phyloP scores from a whole-genome alignment of 2,888 invertebrate genomes.

The Cheilosia soror region DNA sequence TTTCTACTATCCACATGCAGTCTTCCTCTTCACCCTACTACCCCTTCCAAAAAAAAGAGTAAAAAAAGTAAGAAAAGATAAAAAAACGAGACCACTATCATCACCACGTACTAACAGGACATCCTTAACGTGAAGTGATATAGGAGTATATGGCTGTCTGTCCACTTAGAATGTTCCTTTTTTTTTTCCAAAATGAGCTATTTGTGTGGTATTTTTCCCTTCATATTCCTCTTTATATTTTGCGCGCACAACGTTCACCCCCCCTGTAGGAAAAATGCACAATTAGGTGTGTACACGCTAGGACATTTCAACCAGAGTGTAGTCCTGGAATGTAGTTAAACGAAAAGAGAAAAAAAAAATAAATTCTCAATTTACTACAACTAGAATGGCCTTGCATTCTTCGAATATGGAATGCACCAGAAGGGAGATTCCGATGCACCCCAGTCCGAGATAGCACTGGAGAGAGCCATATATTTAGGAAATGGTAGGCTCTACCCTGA shows the following conservation, averaged over 20 bases:
- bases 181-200: conserved; percentile 48
- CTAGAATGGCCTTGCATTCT: conserved; percentile 57
- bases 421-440: too few relatives aligned
- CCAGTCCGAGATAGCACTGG: conserved; percentile 6
- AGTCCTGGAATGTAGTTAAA: conserved; percentile 30
- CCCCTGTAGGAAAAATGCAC: conserved; percentile 16
- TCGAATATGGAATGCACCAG: conserved; percentile 15
- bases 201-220: conserved; percentile 31
- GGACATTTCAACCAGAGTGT: conserved; percentile 41
- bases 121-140: conserved; percentile 49
- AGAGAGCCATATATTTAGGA: not conserved
- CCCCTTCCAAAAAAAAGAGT: not conserved
- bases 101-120: conserved; percentile 49
- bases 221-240: not conserved
- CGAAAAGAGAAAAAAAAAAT: conserved; percentile 5
- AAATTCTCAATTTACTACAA: conserved; percentile 52
- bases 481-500: conserved; percentile 5
- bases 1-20: conserved; percentile 18
- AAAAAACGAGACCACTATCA: conserved; percentile 32
- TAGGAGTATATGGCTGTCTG: conserved; percentile 24
- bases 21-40: not conserved
- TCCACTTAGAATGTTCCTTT: conserved; percentile 51
- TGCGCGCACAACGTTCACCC: not conserved
- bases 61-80: not conserved
- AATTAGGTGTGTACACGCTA: conserved; percentile 65